Percentiles rank a stretch among this genome's conserved stretches.
Evolutionary conservation across 1,140 invertebrate species (phyloP).

Genomic region (Penaeus chinensis): DNA sequence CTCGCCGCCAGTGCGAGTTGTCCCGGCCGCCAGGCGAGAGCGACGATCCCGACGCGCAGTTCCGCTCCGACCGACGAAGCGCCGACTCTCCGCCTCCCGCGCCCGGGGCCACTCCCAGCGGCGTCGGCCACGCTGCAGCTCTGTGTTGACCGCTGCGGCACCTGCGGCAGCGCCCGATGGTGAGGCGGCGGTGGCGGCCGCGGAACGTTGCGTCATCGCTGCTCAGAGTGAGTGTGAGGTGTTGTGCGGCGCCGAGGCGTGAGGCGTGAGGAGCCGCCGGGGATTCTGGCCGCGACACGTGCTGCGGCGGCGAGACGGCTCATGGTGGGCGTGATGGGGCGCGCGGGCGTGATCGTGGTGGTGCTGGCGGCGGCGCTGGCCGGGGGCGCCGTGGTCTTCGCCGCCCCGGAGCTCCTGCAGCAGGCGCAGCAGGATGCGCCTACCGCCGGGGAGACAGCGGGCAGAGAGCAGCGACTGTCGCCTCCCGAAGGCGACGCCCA

Average conservation of each 20-base stretch:
- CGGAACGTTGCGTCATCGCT: too few species aligned
- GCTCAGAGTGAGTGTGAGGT: not conserved
- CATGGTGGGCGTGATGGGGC: slow-evolving; percentile 24
- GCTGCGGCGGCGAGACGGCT: not conserved
- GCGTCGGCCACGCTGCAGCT: too few species aligned
- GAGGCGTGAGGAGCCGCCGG: not conserved
- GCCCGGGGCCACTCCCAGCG: too few species aligned
- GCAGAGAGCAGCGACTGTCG: too few species aligned
- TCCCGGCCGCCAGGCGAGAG: too few species aligned
- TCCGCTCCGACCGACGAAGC: too few species aligned
- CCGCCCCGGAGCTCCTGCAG: slow-evolving; percentile 23
- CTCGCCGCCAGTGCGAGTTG: slow-evolving; percentile 4
- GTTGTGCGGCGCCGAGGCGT: not conserved
- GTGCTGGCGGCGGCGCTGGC: slow-evolving; percentile 10
- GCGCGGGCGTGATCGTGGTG: not conserved
- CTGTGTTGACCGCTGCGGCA: too few species aligned
- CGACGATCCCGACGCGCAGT: too few species aligned
- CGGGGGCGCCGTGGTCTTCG: slow-evolving; percentile 5
- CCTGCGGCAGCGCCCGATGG: too few species aligned
- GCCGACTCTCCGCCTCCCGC: too few species aligned
- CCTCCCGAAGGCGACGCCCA: not conserved
- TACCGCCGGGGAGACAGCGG: too few species aligned
- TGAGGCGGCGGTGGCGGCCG: too few species aligned
- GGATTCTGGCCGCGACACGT: not conserved
- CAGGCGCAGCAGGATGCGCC: not conserved